phyloP scores from a whole-genome alignment of 2,888 invertebrate genomes.

The Drosophila parthenogenetica region DNA sequence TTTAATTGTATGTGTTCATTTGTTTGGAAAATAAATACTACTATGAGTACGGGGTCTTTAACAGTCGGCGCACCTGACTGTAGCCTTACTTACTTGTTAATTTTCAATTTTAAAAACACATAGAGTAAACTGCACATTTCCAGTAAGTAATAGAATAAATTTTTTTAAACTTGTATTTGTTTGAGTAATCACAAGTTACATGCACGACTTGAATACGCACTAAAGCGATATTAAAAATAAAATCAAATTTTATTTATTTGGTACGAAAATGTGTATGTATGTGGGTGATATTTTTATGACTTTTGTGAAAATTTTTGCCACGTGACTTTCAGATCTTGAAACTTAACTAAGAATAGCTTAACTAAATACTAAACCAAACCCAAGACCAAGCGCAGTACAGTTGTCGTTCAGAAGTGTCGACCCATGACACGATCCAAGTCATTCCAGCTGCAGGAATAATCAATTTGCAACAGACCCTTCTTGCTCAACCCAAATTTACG shows the following conservation, averaged over 20 bases:
- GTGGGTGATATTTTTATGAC: slow-evolving; percentile 51
- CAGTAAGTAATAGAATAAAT: background rate
- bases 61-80: too few relatives aligned
- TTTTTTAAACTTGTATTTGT: slow-evolving; percentile 32
- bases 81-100: too few relatives aligned
- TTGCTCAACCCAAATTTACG: slow-evolving; percentile 89
- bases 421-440: slow-evolving; percentile 91
- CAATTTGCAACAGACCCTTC: slow-evolving; percentile 92
- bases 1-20: too few relatives aligned
- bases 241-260: slow-evolving; percentile 63
- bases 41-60: too few relatives aligned
- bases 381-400: slow-evolving; percentile 24
- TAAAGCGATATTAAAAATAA: slow-evolving; percentile 48
- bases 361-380: slow-evolving; percentile 61
- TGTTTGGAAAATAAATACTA: too few relatives aligned
- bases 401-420: slow-evolving; percentile 70
- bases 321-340: slow-evolving; percentile 23
- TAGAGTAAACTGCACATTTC: background rate
- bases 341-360: slow-evolving; percentile 49
- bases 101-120: background rate
- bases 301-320: slow-evolving; percentile 58
- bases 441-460: slow-evolving; percentile 93
- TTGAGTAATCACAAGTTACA: slow-evolving; percentile 39
- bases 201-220: slow-evolving; percentile 52
- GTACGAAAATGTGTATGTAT: slow-evolving; percentile 41